Base-by-base conservation (phyloP, 2,113 vertebrate genomes). In the Zingel zingel region DNA sequence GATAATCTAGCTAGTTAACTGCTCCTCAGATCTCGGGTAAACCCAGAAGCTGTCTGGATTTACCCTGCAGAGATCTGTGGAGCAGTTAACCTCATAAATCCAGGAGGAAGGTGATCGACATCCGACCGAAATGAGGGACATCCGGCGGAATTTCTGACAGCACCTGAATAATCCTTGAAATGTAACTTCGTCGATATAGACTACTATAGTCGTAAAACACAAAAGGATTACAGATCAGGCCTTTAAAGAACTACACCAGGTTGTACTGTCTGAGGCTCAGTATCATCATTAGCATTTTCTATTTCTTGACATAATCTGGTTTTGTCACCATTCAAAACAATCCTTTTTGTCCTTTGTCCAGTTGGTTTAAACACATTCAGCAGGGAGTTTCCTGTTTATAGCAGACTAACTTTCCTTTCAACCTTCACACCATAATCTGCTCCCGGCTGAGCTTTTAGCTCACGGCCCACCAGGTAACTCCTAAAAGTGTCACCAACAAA, bases 381-480 rank as follows among this genome's bases (percentile, higher is more conserved):
- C 25, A 2, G 56, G 12, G 47, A 19, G 74, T 76, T 79, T 86
- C 79, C 79, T 89, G 81, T 86, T 80, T 80, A 57, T 58, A 54
- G 75, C 53, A 23, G 48, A 63, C 43, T 6, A n/a, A 12, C 50
- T 33, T 82, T 82, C 59, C 71, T 68, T 16, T 75, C 50, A 83
- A 61, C 58, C 47, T n/a, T 71, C 58, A 48, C 74, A 56, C 58
- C 10, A 3, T 48, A 11, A 75, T 14, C 71, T 51, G 14, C 43
- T 76, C 36, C 23, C 54, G 0, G 19, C 45, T 33, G 23, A 45
- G 57, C 68, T 67, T 47, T 69, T 39, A 13, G 58, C 77, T 62
- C 0, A 12, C 33, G 56, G 36, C 62, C 30, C 79, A 21, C 9
- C 19, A 48, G 61, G 43, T 45, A 16, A 45, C 36, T 62, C 36